phyloP scores from a whole-genome alignment of 2,888 invertebrate genomes.

The Macaria liturata region DNA sequence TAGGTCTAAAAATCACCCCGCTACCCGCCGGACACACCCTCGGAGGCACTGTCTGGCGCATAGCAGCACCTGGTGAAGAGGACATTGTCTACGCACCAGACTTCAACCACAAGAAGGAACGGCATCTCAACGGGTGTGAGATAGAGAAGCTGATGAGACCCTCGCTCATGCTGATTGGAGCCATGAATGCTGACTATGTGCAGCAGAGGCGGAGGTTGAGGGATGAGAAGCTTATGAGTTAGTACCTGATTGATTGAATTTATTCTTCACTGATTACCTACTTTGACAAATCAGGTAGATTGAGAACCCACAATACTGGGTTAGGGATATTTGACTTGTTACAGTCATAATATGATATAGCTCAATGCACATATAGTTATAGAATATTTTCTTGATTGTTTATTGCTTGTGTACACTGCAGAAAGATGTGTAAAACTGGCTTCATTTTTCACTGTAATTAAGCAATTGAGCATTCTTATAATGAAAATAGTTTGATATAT shows the following conservation, averaged over 20 bases:
- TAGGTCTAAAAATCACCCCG: constrained; percentile 97
- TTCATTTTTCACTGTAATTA: too few relatives aligned
- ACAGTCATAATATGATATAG: too few relatives aligned
- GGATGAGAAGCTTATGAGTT: constrained; percentile 98
- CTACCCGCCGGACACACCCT: constrained; percentile 99
- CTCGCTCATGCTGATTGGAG: constrained; percentile 96
- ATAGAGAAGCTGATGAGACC: constrained; percentile 95
- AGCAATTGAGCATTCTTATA: too few relatives aligned
- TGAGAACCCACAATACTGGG: too few relatives aligned
- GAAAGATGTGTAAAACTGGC: too few relatives aligned
- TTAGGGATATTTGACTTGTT: too few relatives aligned
- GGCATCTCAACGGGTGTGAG: constrained; percentile 98
- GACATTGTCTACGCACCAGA: constrained; percentile 99
- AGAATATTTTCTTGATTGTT: too few relatives aligned
- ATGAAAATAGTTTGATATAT: too few relatives aligned
- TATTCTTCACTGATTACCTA: too few relatives aligned
- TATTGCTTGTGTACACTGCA: too few relatives aligned
- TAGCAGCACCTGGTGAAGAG: constrained; percentile 98
- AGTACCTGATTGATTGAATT: constrained; percentile 45
- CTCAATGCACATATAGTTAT: too few relatives aligned
- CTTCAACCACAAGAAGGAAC: constrained; percentile 99
- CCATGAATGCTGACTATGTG: constrained; percentile 96
- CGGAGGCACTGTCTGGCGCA: constrained; percentile 99
- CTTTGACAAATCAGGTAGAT: too few relatives aligned
- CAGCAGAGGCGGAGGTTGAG: constrained; percentile 94